Conservation (phyloP, 2,888 invertebrate species). For the Leptinotarsa tumamoca region DNA sequence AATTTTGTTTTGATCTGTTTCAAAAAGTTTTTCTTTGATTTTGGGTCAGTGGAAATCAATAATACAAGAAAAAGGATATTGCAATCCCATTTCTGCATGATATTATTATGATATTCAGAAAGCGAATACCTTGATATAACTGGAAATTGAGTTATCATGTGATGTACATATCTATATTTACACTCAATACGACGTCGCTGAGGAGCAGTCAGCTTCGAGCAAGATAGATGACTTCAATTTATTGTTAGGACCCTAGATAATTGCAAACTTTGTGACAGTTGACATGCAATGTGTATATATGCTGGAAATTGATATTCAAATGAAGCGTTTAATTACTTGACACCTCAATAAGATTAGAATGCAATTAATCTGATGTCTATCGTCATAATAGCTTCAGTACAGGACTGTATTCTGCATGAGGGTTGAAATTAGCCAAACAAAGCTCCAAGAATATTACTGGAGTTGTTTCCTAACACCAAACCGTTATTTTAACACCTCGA, state of each 20-base stretch:
- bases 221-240: conserved; percentile 24
- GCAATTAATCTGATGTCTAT: conserved; percentile 51
- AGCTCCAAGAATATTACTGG: no score
- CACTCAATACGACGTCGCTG: not conserved
- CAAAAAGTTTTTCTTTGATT: no score
- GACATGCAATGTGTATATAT: conserved; percentile 38
- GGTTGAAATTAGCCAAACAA: no score
- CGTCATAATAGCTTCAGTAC: conserved; percentile 26
- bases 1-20: no score
- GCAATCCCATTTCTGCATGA: no score
- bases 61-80: no score
- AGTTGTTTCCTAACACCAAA: no score
- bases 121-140: not conserved
- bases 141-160: not conserved
- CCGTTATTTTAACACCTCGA: no score
- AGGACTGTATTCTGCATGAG: not conserved
- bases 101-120: not conserved
- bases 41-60: no score
- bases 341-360: conserved; percentile 52
- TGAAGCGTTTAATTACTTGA: conserved; percentile 48
- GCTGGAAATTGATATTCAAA: conserved; percentile 47
- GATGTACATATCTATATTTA: not conserved
- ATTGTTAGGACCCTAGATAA: conserved; percentile 31
- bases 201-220: conserved; percentile 3
- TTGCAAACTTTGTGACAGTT: conserved; percentile 43